Conservation (phyloP, 2,797 vertebrate species). For the Sebastes hubbsi region DNA sequence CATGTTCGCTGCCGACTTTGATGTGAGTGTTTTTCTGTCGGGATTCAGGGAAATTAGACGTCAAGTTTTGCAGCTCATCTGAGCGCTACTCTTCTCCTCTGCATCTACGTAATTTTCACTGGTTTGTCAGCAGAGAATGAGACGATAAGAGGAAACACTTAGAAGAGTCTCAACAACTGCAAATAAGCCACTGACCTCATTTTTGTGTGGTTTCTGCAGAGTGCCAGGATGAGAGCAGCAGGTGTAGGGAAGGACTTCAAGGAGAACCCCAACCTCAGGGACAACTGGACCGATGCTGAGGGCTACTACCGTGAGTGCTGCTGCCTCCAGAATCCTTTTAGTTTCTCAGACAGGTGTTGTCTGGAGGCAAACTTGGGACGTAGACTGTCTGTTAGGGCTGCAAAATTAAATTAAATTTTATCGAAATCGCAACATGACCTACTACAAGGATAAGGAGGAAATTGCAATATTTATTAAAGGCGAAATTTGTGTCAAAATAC, state of each 20-base stretch:
- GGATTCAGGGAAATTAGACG: neutral
- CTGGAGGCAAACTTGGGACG: neutral
- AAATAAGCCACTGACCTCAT: neutral
- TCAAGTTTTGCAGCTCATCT: neutral
- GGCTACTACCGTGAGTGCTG: slow-evolving; percentile 95
- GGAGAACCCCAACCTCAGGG: slow-evolving; percentile 98
- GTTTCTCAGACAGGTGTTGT: neutral
- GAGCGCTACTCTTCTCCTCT: neutral
- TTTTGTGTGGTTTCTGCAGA: slow-evolving; percentile 77
- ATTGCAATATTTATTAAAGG: too few species aligned
- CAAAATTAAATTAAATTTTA: rapidly evolving
- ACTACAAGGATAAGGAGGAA: too few species aligned
- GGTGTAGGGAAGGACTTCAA: slow-evolving; percentile 99
- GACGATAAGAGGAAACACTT: neutral
- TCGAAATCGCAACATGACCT: too few species aligned
- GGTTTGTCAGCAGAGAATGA: neutral
- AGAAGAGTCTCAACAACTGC: neutral
- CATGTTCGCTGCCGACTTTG: slow-evolving; percentile 98
- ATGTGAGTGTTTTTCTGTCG: slow-evolving; percentile 84
- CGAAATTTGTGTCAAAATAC: too few species aligned
- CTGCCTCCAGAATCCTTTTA: too few species aligned
- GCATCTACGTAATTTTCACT: neutral
- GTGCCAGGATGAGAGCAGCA: slow-evolving; percentile 94
- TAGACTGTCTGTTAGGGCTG: neutral
- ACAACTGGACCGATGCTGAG: slow-evolving; percentile 99